Base-by-base conservation (phyloP, 2,888 invertebrate species). In the Tolmerus cingulatus region DNA sequence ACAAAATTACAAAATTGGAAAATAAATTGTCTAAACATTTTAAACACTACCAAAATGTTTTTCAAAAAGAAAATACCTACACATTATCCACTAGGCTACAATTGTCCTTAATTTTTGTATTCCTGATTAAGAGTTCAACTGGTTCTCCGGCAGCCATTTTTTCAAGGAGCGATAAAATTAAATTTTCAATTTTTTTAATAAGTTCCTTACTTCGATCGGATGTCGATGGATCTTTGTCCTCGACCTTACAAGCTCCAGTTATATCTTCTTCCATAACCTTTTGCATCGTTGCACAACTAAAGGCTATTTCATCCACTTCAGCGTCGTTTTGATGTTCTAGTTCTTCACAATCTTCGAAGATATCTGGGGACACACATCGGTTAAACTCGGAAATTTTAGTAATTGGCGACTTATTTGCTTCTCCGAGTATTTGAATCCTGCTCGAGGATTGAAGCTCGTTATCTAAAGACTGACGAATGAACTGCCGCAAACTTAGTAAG, bases 361-460 rank as follows among this genome's bases (percentile, higher is more conserved):
- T 51, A 77, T 86, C 76, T 4, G 77, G 55, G 2, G 43, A 74
- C 9, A 19, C 23, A 23, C 37, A 30, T 46, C 51, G 30, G 1
- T 27, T 9, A 12, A 4, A 37, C 2, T 37, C 9, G 3, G 23
- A 9, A n/a, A 40, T 16, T n/a, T 30, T 30, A 16, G 7, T n/a
- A 14, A 78, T 12, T 30, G n/a, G 23, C 3, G 23, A 66, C 12
- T 66, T 2, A 66, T 12, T 57, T 37, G 23, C 1, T 76, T 51
- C 27, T 55, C 55, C 46, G 5, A 76, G 14, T 51, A 34, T 30
- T 30, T 74, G 16, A 19, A 34, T 19, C 16, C 74, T 74, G n/a
- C 7, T 40, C 2, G 23, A n/a, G n/a, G 74, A 84, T 23, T 81
- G 74, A n/a, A 88, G 16, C 51, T 87, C 88, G 16, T 14, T 86